Evolutionary conservation across 1,140 invertebrate genomes (phyloP).

Genomic region (Colletes latitarsis): DNA sequence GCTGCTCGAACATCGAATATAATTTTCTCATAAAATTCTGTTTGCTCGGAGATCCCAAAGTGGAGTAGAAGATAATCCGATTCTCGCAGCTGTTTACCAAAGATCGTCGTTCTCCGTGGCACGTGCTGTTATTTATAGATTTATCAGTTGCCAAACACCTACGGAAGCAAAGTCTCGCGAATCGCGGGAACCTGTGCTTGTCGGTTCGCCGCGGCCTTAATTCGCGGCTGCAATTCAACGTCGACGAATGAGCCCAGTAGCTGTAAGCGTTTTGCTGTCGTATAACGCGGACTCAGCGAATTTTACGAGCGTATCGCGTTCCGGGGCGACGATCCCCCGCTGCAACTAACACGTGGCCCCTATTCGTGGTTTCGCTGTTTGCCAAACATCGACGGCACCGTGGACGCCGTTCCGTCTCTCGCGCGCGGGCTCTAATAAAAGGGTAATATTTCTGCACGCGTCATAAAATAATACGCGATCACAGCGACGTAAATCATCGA

Average conservation of each 20-base stretch:
- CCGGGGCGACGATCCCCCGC: neutral
- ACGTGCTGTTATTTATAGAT: constrained; percentile 54
- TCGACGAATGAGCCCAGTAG: neutral
- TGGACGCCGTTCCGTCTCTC: too few species aligned
- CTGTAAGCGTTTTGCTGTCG: neutral
- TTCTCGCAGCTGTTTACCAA: constrained; percentile 2
- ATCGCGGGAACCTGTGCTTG: neutral
- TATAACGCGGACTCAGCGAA: neutral
- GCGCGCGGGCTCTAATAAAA: too few species aligned
- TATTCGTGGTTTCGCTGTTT: constrained; percentile 1
- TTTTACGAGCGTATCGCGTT: constrained; percentile 24
- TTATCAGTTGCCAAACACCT: constrained; percentile 38
- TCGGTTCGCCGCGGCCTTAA: neutral
- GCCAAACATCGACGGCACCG: neutral
- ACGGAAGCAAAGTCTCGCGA: neutral
- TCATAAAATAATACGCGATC: too few species aligned
- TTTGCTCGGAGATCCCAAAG: too few species aligned
- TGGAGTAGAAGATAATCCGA: constrained; percentile 12
- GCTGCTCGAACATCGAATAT: too few species aligned
- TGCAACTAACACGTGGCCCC: neutral
- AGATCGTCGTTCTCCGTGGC: neutral
- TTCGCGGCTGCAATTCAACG: neutral
- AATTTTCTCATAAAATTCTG: too few species aligned
- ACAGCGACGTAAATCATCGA: too few species aligned
- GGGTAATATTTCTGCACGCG: too few species aligned